Base-by-base conservation (phyloP, 2,888 invertebrate genomes). In the Gibbula magus region DNA sequence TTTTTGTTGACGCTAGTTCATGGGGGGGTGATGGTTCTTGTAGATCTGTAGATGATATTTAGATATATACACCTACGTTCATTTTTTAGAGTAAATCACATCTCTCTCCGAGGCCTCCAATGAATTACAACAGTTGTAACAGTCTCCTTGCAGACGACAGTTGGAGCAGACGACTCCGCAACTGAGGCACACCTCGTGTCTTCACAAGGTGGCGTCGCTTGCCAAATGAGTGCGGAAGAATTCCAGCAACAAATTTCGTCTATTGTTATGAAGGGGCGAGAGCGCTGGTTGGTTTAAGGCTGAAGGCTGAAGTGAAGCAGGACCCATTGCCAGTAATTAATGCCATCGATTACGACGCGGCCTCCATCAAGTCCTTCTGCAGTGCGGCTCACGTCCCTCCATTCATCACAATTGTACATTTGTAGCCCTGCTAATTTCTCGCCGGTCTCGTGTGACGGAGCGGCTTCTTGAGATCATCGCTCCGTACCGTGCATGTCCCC, bases 171-270 rank as follows among this genome's bases (percentile, higher is more conserved):
- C 61, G 61, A 61, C 61, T 29, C 61, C 0, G 25, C 61, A 2
- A 61, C 25, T 22, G 61, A 16, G 25, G 61, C 61, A 61, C 61
- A 25, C 29, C 61, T 29, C 61, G 29, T 61, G 61, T 25, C 61
- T 29, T 61, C 20, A 56, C 56, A 22, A 25, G 29, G 61, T 61
- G 16, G 61, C 61, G 61, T n/a, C 51, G 20, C 39, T 74, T 52
- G 74, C 25, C 74, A 25, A 51, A 25, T 51, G 25, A 25, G 51
- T 51, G 74, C 51, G 74, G 51, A 74, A 51, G 74, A 74, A 74
- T 74, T 39, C 51, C 74, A n/a, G 74, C 74, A 74, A 74, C 74
- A 74, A 74, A 74, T 74, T 74, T 74, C 74, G 51, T 51, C 51
- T 51, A 51, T 74, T 74, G 74, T 74, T 52, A 51, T 74, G 39